phyloP scores from a whole-genome alignment of 2,797 vertebrate genomes.

The Hydrocynus forskahlii region DNA sequence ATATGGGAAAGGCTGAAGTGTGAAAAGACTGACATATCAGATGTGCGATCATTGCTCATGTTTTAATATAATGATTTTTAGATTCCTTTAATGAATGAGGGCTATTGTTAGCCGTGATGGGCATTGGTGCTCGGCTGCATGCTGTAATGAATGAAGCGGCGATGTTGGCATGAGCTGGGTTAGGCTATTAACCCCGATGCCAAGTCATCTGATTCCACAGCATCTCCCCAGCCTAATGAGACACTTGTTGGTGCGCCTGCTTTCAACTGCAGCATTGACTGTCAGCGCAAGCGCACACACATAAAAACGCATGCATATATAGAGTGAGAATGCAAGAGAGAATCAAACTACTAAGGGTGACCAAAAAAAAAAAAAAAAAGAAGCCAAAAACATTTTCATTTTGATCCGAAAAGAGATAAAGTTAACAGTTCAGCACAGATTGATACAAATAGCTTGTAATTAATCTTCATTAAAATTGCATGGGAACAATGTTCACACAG shows the following conservation, averaged over 20 bases:
- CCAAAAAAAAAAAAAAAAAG: background rate
- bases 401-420: background rate
- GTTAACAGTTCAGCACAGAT: conserved; percentile 1
- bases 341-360: conserved; percentile 27
- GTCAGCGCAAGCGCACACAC: conserved; percentile 47
- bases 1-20: conserved; percentile 13
- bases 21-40: conserved; percentile 33
- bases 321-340: background rate
- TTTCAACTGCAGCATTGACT: conserved; percentile 48
- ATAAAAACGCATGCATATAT: conserved; percentile 48
- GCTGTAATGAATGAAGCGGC: conserved; percentile 77
- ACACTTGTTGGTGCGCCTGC: conserved; percentile 56
- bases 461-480: conserved; percentile 15
- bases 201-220: conserved; percentile 76
- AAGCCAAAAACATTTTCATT: too few species aligned
- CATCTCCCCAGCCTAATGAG: conserved; percentile 56
- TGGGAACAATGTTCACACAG: background rate
- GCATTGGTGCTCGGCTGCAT: conserved; percentile 56
- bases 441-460: conserved; percentile 35
- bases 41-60: conserved; percentile 21
- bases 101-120: conserved; percentile 43
- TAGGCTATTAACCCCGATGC: conserved; percentile 81
- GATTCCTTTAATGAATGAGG: conserved; percentile 43
- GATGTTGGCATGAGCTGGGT: conserved; percentile 78
- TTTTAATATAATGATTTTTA: conserved; percentile 48